These are phyloP conservation scores for Pseudococcus longispinus DNA, from an alignment of 2,888 invertebrate species.

Conservation along the genomic window DNA sequence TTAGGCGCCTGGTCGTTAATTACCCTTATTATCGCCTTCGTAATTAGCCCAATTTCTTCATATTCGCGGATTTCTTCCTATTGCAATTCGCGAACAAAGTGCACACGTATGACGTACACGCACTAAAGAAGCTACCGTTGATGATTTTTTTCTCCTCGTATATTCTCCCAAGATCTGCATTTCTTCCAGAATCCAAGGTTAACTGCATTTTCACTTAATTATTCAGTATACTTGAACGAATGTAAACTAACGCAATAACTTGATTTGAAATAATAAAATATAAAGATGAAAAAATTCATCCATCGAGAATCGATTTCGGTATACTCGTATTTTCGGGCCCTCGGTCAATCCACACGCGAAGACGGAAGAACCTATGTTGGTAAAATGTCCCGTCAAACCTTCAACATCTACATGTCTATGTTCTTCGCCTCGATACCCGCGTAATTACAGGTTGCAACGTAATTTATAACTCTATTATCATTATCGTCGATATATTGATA, in stretches of 20 bases:
- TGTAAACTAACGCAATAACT: background rate
- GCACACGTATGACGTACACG: background rate
- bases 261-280: background rate
- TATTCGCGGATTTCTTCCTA: background rate
- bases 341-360: background rate
- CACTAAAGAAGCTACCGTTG: background rate
- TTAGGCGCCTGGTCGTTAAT: background rate
- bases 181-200: constrained; percentile 3
- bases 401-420: background rate
- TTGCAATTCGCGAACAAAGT: constrained; percentile 1
- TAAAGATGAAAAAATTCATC: background rate
- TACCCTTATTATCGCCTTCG: background rate
- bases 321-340: background rate
- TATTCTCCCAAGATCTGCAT: background rate
- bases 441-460: background rate
- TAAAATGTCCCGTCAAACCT: background rate
- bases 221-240: constrained; percentile 23
- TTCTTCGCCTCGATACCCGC: background rate
- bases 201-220: constrained; percentile 14
- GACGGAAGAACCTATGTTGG: no score
- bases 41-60: constrained; percentile 15
- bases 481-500: background rate
- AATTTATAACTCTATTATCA: background rate
- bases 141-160: background rate
- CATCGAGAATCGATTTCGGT: background rate